These are phyloP conservation scores for Troglohyphantes excavatus DNA, from an alignment of 2,888 invertebrate species.

Conservation along the genomic window DNA sequence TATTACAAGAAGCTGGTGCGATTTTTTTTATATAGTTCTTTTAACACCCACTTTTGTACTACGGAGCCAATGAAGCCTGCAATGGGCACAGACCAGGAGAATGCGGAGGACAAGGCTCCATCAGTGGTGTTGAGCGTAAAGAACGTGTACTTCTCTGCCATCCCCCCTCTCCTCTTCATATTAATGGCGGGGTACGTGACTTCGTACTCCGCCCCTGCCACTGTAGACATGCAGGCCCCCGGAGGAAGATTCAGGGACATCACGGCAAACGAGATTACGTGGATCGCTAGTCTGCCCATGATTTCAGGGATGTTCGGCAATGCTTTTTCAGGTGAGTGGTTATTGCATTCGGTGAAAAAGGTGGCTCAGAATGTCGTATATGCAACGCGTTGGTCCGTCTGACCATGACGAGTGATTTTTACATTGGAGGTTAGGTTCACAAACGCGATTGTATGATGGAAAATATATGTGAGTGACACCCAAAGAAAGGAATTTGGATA, in stretches of 20 bases:
- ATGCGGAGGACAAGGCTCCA: background rate
- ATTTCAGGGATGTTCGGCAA: slow-evolving; percentile 71
- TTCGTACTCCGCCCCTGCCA: slow-evolving; percentile 63
- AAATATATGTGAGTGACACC: no score
- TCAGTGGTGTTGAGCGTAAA: no score
- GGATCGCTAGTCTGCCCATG: slow-evolving; percentile 60
- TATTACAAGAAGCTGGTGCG: no score
- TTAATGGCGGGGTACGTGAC: slow-evolving; percentile 60
- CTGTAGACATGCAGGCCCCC: slow-evolving; percentile 1
- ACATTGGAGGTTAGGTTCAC: no score
- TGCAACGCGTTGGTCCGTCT: no score
- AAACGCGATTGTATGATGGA: no score
- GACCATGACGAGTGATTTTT: no score
- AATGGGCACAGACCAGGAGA: no score
- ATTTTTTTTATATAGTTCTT: no score
- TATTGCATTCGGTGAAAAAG: background rate
- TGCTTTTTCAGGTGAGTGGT: background rate
- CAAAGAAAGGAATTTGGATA: no score
- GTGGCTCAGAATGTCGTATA: background rate
- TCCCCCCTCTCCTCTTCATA: slow-evolving; percentile 62
- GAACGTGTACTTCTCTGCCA: slow-evolving; percentile 51
- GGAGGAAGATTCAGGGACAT: slow-evolving; percentile 6
- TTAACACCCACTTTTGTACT: no score
- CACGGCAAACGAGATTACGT: slow-evolving; percentile 35
- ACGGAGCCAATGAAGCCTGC: no score